Base-by-base conservation (phyloP, 2,113 vertebrate species). In the Apodemus speciosus region DNA sequence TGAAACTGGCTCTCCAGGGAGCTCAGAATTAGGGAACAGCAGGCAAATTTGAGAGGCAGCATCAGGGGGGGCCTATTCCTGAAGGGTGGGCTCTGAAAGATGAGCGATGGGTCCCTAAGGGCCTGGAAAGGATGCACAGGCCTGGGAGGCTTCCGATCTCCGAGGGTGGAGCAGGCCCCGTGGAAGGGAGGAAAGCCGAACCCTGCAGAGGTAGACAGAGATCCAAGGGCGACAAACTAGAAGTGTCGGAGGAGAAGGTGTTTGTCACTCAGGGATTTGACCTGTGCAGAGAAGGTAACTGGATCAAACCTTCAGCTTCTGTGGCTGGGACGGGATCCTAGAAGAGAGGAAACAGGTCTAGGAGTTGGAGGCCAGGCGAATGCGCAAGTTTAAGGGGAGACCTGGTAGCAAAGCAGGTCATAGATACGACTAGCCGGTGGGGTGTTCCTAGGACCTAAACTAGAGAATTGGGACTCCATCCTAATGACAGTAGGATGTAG, bases 151-250 rank as follows among this genome's bases (percentile, higher is more conserved):
- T 21, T 83, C 32, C 38, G 16, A 18, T 53, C 73, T 73, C 60
- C 88, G 58, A 64, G 25, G 4, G 0, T 3, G 53, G 18, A 6
- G 20, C 38, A 32, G 1, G 0, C 15, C 46, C 10, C 4, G 15
- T 23, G 25, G 40, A 38, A 46, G 46, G 1, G 18, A 9, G 20
- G n/a, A 20, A 49, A 23, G 56, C 6, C 46, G 73, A 68, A 27
- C 40, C 51, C 25, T 51, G 51, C n/a, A 49, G 85, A 79, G 6
- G 40, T 8, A 32, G 43, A 35, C 32, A 56, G 35, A 46, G 30
- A n/a, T 25, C 66, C 40, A n/a, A 21, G 2, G 27, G 58, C n/a
- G 27, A 46, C 35, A 49, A 83, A 35, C 38, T 21, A 21, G 7
- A 56, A 49, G 38, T 23, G 16, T 62, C 2, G 40, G 60, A 51